A percentile compares a stretch with the other conserved stretches of the same genome.
phyloP scores from a whole-genome alignment of 2,797 vertebrate species.

The Anas flavirostris region DNA sequence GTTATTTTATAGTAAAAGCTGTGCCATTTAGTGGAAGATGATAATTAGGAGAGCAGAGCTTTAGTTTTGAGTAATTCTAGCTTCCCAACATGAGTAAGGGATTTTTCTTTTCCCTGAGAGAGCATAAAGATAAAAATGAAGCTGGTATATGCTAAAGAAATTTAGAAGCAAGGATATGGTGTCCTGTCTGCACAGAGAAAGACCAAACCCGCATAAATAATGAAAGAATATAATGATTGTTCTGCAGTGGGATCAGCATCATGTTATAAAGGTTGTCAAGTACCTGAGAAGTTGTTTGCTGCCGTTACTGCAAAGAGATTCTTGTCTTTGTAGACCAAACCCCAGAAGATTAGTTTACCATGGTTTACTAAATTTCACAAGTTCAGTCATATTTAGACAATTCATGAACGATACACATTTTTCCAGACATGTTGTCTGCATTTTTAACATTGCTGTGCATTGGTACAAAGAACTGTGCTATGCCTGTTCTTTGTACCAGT shows the following conservation, averaged over 20 bases:
- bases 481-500: too few species aligned
- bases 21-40: neutral
- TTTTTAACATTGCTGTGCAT: neutral
- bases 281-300: neutral
- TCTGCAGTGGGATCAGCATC: neutral
- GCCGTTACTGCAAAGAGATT: neutral
- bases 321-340: neutral
- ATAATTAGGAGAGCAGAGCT: neutral
- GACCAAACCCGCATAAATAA: slow-evolving; percentile 65
- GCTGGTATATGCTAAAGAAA: neutral
- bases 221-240: slow-evolving; percentile 33
- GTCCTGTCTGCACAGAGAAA: slow-evolving; percentile 10
- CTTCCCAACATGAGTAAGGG: neutral
- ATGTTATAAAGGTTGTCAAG: neutral
- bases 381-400: neutral
- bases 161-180: neutral
- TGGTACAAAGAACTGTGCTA: neutral
- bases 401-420: neutral
- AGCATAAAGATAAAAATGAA: neutral
- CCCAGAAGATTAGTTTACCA: fast-evolving
- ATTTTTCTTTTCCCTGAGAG: neutral
- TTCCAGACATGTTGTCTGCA: neutral
- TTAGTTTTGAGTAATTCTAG: neutral
- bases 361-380: neutral
- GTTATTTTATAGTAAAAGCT: neutral